Evolutionary conservation across 30 jellyfish, hydroid and myxozoan species (phyloP).

Genomic region (Cassiopea andromeda): DNA sequence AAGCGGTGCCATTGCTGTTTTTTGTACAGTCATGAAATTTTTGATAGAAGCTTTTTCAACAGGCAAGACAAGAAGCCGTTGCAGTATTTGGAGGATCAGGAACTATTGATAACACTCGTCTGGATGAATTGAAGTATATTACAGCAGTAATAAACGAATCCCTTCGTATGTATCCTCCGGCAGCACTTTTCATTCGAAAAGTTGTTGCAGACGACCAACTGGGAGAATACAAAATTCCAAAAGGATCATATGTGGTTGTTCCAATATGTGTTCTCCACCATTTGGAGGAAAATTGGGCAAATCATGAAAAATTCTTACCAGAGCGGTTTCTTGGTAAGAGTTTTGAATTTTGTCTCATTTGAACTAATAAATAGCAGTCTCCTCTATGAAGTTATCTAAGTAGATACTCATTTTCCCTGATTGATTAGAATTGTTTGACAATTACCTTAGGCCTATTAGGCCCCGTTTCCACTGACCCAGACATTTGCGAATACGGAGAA

Average conservation of each 20-base stretch:
- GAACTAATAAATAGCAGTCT: too few species aligned
- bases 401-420: too few species aligned
- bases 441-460: too few species aligned
- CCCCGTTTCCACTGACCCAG: too few species aligned
- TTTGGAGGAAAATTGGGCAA: slow-evolving; percentile 58
- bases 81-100: slow-evolving; percentile 25
- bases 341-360: too few species aligned
- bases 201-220: slow-evolving; percentile 54
- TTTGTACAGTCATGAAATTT: too few species aligned
- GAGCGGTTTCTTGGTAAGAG: slow-evolving; percentile 54
- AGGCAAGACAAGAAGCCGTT: slow-evolving; percentile 58
- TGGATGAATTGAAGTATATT: slow-evolving; percentile 46
- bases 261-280: slow-evolving; percentile 49
- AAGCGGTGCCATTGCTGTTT: too few species aligned
- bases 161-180: slow-evolving; percentile 68
- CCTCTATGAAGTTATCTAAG: too few species aligned
- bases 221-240: slow-evolving; percentile 65
- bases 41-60: neutral
- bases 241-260: slow-evolving; percentile 44
- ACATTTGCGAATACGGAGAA: too few species aligned
- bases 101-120: neutral
- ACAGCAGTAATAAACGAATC: slow-evolving; percentile 71
- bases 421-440: too few species aligned
- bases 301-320: slow-evolving; percentile 55
- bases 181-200: slow-evolving; percentile 36